Base-by-base conservation (phyloP, 2,113 vertebrate species). In the Mirza zaza region DNA sequence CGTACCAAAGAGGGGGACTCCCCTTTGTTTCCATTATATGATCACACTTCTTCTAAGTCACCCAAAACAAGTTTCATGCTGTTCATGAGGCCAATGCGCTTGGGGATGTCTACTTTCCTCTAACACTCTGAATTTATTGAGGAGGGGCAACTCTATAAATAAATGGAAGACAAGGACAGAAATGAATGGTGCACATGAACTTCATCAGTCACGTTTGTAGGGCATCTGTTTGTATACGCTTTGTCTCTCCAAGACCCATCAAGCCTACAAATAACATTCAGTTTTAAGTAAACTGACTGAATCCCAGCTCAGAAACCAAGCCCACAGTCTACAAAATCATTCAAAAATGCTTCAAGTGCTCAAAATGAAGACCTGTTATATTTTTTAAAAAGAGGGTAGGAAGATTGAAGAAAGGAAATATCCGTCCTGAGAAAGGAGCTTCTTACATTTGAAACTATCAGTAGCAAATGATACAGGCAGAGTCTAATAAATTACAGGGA, bases 281-380 rank as follows among this genome's bases (percentile, higher is more conserved):
- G 21, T 97, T 97, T 95, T 73, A 94, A 95, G 93, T 81, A 63
- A 96, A 70, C 32, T 39, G 85, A 48, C 84, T 45, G 70, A 52
- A 68, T 73, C 34, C 25, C 79, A 65, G 39, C 17, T 71, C 57
- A 86, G 48, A 96, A 95, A 48, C 17, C 39, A 96, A 93, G 84
- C 12, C 25, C 50, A 52, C 48, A 73, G 34, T 34, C 23, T 70
- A 84, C 8, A 20, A 82, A 77, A 67, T 89, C 2, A 57, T 68
- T 79, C 8, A 86, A 73, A 82, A 59, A 34, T 87, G 36, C 13
- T 71, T 65, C 27, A 29, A 34, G 27, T 45, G 11, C 88, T 94
- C 71, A 87, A 94, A 91, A 94, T 63, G 68, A 81, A 42, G 18
- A 61, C 11, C 14, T 45, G 20, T 83, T 73, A 34, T 94, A 25